Percentiles rank a stretch among this genome's conserved stretches.
These are phyloP conservation scores for Selenia dentaria DNA, from an alignment of 2,888 invertebrate species.

Conservation along the genomic window DNA sequence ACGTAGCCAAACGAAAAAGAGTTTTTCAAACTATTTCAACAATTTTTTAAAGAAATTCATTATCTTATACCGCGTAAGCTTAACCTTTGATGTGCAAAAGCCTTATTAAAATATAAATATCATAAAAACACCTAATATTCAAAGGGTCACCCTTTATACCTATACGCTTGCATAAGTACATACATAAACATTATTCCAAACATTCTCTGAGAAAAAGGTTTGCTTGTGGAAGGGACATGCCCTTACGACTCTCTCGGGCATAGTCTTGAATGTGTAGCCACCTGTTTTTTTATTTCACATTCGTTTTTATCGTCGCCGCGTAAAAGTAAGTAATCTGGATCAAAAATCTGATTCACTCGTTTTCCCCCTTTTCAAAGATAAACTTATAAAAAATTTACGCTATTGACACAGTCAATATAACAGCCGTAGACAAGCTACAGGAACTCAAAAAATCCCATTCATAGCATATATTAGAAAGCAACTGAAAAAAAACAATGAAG, in stretches of 20 bases:
- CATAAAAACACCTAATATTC: constrained; percentile 32
- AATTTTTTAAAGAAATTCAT: too few species aligned
- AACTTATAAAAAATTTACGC: too few species aligned
- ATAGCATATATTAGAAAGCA: too few species aligned
- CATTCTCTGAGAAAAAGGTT: constrained; percentile 52
- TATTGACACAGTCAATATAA: too few species aligned
- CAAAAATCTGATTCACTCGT: constrained; percentile 14
- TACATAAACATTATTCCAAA: constrained; percentile 35
- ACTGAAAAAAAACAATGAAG: too few species aligned
- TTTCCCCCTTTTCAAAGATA: too few species aligned
- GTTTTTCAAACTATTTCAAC: too few species aligned
- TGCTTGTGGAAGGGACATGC: constrained; percentile 50
- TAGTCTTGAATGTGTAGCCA: constrained; percentile 51
- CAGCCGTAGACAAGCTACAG: too few species aligned
- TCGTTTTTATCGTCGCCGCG: constrained; percentile 54
- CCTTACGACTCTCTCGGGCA: constrained; percentile 59
- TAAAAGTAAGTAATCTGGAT: constrained; percentile 28
- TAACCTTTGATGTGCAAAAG: constrained; percentile 29
- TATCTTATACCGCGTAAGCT: too few species aligned
- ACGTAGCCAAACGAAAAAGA: too few species aligned
- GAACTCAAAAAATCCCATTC: too few species aligned
- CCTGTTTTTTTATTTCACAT: constrained; percentile 56
- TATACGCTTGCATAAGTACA: constrained; percentile 20
- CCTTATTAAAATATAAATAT: constrained; percentile 32
- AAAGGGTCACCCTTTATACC: constrained; percentile 20